A percentile compares a stretch with the other conserved stretches of the same genome.
phyloP scores from a whole-genome alignment of 2,888 invertebrate genomes.

The Conchocele bisecta region DNA sequence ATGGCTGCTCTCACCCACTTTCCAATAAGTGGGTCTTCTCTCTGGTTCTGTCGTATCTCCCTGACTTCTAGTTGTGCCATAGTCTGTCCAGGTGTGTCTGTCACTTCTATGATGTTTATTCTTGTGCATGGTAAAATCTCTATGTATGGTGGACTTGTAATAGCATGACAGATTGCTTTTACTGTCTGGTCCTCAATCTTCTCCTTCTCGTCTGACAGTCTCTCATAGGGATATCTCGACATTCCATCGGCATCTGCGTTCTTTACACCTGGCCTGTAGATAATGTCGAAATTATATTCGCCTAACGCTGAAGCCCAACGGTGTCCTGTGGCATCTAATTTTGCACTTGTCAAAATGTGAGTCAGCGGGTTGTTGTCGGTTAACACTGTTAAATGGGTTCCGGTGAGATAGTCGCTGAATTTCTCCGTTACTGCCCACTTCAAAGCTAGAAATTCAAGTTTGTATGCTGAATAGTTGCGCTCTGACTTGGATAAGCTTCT shows the following conservation, averaged over 20 bases:
- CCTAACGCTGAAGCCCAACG: slow-evolving; percentile 4
- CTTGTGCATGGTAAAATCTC: slow-evolving; percentile 1
- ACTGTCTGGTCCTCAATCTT: slow-evolving; percentile 1
- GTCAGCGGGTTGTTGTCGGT: slow-evolving; percentile 52
- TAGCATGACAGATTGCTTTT: not conserved
- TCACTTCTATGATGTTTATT: slow-evolving; percentile 2
- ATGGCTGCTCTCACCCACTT: not conserved
- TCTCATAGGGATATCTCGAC: slow-evolving; percentile 13
- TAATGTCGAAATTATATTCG: not conserved
- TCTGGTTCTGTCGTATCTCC: slow-evolving; percentile 12
- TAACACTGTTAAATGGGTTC: slow-evolving; percentile 18
- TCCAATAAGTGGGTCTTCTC: not conserved
- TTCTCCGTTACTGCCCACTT: slow-evolving; percentile 51
- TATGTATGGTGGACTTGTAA: not conserved
- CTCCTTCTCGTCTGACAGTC: not conserved
- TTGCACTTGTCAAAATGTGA: slow-evolving; percentile 38
- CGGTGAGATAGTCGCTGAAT: slow-evolving; percentile 33
- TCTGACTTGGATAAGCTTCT: slow-evolving; percentile 30
- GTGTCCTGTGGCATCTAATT: slow-evolving; percentile 12
- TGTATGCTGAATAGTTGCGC: slow-evolving; percentile 41
- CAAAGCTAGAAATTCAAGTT: slow-evolving; percentile 42
- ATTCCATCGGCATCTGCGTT: slow-evolving; percentile 1
- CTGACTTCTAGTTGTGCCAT: slow-evolving; percentile 7
- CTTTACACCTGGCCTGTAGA: not conserved
- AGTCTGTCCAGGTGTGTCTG: not conserved